A percentile compares a stretch with the other conserved stretches of the same genome.
Evolutionary conservation across 2,797 vertebrate genomes (phyloP).

Genomic region (Syngnathus rostellatus): DNA sequence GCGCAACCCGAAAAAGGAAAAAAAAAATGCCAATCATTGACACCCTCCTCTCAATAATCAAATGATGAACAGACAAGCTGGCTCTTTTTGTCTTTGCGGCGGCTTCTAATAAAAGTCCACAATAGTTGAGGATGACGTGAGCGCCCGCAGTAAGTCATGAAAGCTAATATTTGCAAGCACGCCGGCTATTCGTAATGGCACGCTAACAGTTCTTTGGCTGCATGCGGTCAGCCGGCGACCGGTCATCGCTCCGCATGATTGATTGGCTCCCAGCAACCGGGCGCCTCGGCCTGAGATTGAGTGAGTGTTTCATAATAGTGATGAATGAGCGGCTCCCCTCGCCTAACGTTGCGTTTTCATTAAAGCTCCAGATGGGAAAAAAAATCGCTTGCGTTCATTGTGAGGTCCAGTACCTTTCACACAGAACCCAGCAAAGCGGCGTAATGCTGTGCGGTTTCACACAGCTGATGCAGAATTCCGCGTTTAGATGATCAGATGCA

Average conservation of each 20-base stretch:
- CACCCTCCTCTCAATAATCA: not conserved
- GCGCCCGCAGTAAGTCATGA: not conserved
- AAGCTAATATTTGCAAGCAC: not conserved
- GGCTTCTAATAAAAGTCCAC: not conserved
- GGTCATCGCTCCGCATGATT: not conserved
- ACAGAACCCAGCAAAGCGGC: too few relatives aligned
- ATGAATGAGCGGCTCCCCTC: not conserved
- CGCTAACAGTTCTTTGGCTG: not conserved
- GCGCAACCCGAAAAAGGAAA: not conserved
- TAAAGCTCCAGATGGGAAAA: not conserved
- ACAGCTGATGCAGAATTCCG: too few relatives aligned
- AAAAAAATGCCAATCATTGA: not conserved
- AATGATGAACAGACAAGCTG: too few relatives aligned
- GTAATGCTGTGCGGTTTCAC: too few relatives aligned
- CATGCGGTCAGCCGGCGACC: too few relatives aligned
- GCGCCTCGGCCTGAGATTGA: not conserved
- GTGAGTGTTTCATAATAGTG: not conserved
- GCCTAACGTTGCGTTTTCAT: not conserved
- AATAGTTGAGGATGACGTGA: not conserved
- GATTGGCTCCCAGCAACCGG: not conserved
- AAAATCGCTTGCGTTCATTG: too few relatives aligned
- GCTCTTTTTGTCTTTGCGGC: too few relatives aligned
- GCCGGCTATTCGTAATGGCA: not conserved
- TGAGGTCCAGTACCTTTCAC: too few relatives aligned
- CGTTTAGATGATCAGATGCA: too few relatives aligned